Percentiles rank a stretch among this genome's conserved stretches.
Conservation (phyloP, 1,140 invertebrate species). For the Mamestra configurata region DNA sequence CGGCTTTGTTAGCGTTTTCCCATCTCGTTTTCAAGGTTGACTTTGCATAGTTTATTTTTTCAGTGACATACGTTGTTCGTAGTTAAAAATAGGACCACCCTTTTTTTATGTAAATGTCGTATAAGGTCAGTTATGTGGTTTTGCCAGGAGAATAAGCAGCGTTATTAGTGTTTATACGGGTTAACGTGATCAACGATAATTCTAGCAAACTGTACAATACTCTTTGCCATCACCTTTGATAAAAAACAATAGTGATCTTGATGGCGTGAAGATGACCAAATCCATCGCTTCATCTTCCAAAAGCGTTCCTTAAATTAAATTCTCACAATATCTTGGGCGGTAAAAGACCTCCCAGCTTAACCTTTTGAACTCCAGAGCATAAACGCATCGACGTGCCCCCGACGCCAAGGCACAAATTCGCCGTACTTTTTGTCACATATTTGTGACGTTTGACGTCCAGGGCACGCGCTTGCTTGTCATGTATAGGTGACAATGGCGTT, state of each 20-base stretch:
- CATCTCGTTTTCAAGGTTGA: constrained; percentile 21
- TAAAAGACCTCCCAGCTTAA: neutral
- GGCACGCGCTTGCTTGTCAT: no score
- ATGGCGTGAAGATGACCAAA: neutral
- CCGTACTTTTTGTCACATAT: no score
- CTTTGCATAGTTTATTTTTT: constrained; percentile 4
- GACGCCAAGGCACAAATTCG: no score
- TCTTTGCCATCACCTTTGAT: no score
- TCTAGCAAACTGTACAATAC: no score
- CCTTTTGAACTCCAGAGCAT: no score
- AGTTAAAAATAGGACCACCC: neutral
- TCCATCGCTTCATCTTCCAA: neutral
- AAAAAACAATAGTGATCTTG: no score
- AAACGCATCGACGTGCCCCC: no score
- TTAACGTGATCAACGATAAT: neutral
- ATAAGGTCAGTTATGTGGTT: neutral
- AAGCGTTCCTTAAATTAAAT: neutral
- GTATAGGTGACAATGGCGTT: no score
- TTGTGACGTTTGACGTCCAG: no score
- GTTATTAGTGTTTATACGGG: neutral
- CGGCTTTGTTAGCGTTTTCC: constrained; percentile 11
- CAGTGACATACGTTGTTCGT: neutral
- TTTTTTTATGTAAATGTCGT: neutral
- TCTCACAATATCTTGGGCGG: neutral
- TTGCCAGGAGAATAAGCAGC: neutral